Evolutionary conservation across 2,797 vertebrate species (phyloP).

Genomic region (Eulemur rubriventer): DNA sequence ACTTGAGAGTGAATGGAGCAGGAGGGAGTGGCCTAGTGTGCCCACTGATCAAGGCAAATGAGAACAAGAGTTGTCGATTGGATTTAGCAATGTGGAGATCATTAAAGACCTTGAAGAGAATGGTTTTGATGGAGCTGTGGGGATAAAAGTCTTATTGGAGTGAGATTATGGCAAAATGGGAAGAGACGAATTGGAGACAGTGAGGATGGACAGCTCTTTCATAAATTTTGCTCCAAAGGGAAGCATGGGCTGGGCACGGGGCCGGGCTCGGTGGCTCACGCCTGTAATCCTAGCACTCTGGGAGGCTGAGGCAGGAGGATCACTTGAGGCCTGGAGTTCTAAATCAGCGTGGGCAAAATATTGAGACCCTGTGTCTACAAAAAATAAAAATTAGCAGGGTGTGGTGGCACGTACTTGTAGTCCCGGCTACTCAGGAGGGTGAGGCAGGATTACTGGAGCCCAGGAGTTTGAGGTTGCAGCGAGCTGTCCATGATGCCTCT

Average conservation of each 20-base stretch:
- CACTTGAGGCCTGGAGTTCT: not conserved
- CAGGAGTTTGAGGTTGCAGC: not conserved
- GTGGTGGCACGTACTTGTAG: not conserved
- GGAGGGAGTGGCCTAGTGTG: not conserved
- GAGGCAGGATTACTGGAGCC: not conserved
- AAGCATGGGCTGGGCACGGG: not conserved
- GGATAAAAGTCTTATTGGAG: not conserved
- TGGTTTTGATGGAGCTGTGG: not conserved
- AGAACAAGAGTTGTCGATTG: not conserved
- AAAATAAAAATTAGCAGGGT: not conserved
- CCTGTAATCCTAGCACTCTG: not conserved
- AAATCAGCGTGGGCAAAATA: not conserved
- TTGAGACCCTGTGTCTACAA: not conserved
- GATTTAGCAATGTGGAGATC: not conserved
- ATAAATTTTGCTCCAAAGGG: not conserved
- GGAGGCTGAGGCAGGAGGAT: not conserved
- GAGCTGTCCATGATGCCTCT: not conserved
- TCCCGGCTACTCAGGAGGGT: not conserved
- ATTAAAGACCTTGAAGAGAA: not conserved
- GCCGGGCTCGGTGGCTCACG: rapidly evolving
- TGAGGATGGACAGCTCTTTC: not conserved
- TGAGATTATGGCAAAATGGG: not conserved
- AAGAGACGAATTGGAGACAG: not conserved
- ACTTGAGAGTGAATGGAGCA: not conserved
- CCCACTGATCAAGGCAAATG: not conserved